Evolutionary conservation across 2,888 invertebrate genomes (phyloP), one percentile per base, ranked within the genome.

Genomic region (Eupeodes luniger): DNA sequence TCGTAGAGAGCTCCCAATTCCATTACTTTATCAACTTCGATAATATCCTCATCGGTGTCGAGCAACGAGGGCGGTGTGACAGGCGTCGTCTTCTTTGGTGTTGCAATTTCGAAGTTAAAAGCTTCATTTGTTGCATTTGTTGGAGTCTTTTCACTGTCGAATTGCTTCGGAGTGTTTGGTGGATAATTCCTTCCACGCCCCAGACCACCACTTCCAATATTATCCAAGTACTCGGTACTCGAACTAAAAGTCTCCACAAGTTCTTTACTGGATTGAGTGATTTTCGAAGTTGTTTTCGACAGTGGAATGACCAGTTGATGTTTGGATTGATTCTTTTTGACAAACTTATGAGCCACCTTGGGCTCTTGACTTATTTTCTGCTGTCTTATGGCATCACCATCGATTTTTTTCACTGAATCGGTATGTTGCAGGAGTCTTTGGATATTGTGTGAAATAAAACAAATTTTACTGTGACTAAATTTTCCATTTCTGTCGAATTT

Each of bases 371-470:
- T 53, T 81, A 85, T 55, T 85, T 90, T 90, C n/a, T 90, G 90
- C 12, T 91, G 90, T 75, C 92, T 91, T 80, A 93, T 89, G 62
- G 92, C 92, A 61, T 92, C 92, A 64, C 92, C 91, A 84, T 92
- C 92, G 44, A 92, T 90, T 0, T 92, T 91, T 59, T 92, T 91
- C 62, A 92, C 93, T 7, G 93, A 92, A 66, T 94, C 94, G 11
- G 95, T 93, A 90, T 95, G 94, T 40, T 94, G 94, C 85, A 95
- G 93, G 90, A 95, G 94, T 88, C 95, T 94, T 89, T 95, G 95
- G 55, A 95, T 94, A 91, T 94, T 94, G n/a, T 94, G 93, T 66
- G 95, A 95, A 11, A 94, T 90, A 51, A 92, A 89, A 57, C 92
- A 91, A 85, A 93, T 93, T 40, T 93, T 92, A 84, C 91, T 93